phyloP scores from a whole-genome alignment of 1,140 invertebrate species.

The Calosoma granatense region DNA sequence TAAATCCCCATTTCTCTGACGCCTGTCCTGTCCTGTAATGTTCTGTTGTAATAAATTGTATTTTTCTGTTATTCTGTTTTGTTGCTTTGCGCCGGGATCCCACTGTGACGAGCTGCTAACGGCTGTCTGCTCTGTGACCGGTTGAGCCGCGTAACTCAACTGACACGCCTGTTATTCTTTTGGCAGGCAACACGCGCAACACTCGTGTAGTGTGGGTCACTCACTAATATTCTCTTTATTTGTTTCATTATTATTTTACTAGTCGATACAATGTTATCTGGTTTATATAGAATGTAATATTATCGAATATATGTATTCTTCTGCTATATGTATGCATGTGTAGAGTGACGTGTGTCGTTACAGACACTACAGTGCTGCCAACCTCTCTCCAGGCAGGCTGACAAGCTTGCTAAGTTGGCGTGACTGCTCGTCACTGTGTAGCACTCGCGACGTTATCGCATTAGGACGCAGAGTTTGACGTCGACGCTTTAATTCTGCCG shows the following conservation, averaged over 20 bases:
- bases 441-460: slow-evolving; percentile 1
- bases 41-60: too few species aligned
- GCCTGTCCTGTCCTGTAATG: background rate
- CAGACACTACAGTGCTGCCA: background rate
- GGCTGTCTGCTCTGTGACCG: background rate
- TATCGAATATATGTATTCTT: too few species aligned
- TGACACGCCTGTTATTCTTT: background rate
- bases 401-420: slow-evolving; percentile 3
- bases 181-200: background rate
- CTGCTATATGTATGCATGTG: too few species aligned
- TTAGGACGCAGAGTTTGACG: slow-evolving; percentile 6
- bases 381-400: background rate
- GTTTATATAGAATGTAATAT: too few species aligned
- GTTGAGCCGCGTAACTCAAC: background rate
- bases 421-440: slow-evolving; percentile 2
- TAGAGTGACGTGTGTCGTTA: background rate
- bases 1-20: background rate
- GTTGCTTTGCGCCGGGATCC: background rate
- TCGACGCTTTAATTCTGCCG: slow-evolving; percentile 10
- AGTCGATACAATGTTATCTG: too few species aligned
- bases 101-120: background rate
- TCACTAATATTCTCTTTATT: too few species aligned
- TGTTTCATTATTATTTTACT: too few species aligned
- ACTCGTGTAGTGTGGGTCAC: background rate
- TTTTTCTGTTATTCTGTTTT: too few species aligned